phyloP scores from a whole-genome alignment of 2,888 invertebrate species.

The Aphidius colemani region DNA sequence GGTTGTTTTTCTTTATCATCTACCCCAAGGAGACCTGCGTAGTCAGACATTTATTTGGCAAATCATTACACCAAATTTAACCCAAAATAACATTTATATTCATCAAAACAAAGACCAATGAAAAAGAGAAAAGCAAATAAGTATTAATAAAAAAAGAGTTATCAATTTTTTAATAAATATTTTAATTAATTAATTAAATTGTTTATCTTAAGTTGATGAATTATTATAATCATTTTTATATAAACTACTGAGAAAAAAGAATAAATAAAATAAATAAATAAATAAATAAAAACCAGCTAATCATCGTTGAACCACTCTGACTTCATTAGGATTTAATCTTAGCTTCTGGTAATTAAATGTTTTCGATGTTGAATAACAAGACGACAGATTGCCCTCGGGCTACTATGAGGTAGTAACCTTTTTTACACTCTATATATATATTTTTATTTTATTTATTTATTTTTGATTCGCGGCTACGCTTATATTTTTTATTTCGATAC shows the following conservation, averaged over 20 bases:
- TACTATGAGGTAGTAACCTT: neutral
- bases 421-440: slow-evolving; percentile 28
- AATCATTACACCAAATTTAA: neutral
- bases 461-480: neutral
- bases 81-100: neutral
- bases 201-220: neutral
- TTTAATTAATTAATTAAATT: neutral
- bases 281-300: neutral
- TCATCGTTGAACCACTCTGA: slow-evolving; percentile 30
- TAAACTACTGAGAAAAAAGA: too few species aligned
- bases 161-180: neutral
- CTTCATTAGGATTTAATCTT: slow-evolving; percentile 57
- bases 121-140: neutral
- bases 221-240: neutral
- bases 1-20: neutral
- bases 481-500: neutral
- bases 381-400: slow-evolving; percentile 2
- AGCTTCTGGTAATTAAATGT: slow-evolving; percentile 52
- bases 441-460: slow-evolving; percentile 33
- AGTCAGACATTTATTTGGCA: neutral
- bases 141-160: neutral
- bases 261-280: neutral
- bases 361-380: slow-evolving; percentile 44
- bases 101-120: neutral
- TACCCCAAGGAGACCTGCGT: neutral